phyloP scores from a whole-genome alignment of 1,140 invertebrate genomes.

The Brachionus plicatilis region DNA sequence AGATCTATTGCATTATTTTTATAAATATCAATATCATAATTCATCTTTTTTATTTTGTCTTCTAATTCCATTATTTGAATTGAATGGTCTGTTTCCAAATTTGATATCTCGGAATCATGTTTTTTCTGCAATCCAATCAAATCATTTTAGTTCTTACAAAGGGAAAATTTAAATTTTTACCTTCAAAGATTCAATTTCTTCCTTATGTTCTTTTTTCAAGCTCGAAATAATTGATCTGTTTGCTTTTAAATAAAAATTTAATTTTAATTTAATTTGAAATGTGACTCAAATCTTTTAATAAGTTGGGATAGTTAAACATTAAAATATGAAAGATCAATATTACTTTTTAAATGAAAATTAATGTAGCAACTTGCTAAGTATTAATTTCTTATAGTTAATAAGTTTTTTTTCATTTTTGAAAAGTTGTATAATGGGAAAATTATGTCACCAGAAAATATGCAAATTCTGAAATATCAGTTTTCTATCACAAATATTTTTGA shows the following conservation, averaged over 20 bases:
- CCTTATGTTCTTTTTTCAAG: not conserved
- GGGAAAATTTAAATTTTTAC: not conserved
- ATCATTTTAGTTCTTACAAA: not conserved
- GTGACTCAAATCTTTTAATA: no score
- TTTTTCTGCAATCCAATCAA: not conserved
- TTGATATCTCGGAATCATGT: constrained; percentile 5
- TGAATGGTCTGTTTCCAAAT: not conserved
- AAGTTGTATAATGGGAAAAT: no score
- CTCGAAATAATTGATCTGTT: not conserved
- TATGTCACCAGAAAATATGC: no score
- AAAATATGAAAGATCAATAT: no score
- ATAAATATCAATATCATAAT: constrained; percentile 1
- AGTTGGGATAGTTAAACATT: no score
- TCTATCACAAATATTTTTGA: no score
- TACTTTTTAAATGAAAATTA: no score
- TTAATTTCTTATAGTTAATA: no score
- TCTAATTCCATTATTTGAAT: not conserved
- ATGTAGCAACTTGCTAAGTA: no score
- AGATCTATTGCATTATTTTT: not conserved
- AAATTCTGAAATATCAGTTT: no score
- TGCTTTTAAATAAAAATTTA: not conserved
- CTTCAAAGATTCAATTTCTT: not conserved
- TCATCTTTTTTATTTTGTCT: not conserved
- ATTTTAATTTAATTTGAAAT: not conserved
- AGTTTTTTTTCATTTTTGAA: no score